phyloP scores from a whole-genome alignment of 2,888 invertebrate genomes.

The Zygaena filipendulae region DNA sequence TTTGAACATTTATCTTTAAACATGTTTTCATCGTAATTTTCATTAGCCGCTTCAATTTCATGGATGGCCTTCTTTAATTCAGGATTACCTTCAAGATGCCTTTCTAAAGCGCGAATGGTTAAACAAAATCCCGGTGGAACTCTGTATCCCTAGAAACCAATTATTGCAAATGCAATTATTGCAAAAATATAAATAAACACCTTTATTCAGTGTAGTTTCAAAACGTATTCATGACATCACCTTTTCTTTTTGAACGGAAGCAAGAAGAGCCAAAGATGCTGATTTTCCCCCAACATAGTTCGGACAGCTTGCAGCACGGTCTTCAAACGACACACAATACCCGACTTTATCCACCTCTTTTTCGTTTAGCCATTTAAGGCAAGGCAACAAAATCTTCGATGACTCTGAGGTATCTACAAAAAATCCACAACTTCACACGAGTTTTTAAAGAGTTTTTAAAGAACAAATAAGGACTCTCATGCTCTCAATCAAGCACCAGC shows the following conservation, averaged over 20 bases:
- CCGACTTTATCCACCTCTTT: conserved; percentile 28
- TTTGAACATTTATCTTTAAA: conserved; percentile 61
- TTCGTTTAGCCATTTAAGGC: conserved; percentile 32
- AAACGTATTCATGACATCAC: no score
- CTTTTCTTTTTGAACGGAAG: conserved; percentile 42
- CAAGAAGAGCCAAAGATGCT: conserved; percentile 76
- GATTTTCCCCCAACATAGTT: conserved; percentile 82
- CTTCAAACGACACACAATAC: conserved; percentile 51
- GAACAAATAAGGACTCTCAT: no score
- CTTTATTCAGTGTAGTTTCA: background rate
- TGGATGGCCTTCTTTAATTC: conserved; percentile 52
- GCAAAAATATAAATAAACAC: background rate
- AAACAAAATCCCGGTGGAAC: conserved; percentile 80
- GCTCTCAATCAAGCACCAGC: no score
- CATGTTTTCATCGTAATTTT: conserved; percentile 46
- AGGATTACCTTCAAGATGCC: conserved; percentile 60
- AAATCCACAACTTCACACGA: no score
- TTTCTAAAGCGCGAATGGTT: conserved; percentile 70
- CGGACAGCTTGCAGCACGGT: conserved; percentile 58
- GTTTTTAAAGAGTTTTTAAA: no score
- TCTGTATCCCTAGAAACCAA: conserved; percentile 59
- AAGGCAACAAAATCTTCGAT: conserved; percentile 21
- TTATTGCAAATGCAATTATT: no score
- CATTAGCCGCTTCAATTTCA: conserved; percentile 60
- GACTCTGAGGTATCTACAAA: conserved; percentile 23